Percentiles rank a stretch among this genome's conserved stretches.
phyloP scores from a whole-genome alignment of 2,797 vertebrate genomes.

The Acipenser transmontanus region DNA sequence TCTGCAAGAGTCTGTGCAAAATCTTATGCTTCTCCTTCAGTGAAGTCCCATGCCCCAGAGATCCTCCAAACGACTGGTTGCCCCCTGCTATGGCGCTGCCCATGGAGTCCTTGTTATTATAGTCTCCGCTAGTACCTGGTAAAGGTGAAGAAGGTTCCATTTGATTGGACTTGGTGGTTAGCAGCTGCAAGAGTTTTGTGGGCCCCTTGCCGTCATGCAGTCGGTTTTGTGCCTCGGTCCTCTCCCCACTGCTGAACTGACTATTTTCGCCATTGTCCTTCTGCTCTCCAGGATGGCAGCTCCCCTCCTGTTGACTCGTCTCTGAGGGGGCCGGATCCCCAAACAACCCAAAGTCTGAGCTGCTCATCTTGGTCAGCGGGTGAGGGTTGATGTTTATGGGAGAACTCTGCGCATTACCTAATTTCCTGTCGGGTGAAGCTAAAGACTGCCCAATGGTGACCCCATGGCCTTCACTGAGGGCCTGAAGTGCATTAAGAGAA shows the following conservation, averaged over 20 bases:
- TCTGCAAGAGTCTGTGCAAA: conserved; percentile 96
- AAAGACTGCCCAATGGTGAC: conserved; percentile 77
- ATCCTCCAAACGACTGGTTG: conserved; percentile 37
- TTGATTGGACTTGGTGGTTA: conserved; percentile 93
- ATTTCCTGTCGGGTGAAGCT: conserved; percentile 89
- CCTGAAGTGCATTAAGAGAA: conserved; percentile 92
- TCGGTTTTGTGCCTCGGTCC: conserved; percentile 68
- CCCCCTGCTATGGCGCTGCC: conserved; percentile 58
- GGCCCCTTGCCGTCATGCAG: conserved; percentile 87
- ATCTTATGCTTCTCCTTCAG: conserved; percentile 99
- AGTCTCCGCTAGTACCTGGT: conserved; percentile 62
- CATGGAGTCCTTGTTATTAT: conserved; percentile 70
- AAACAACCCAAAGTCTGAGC: conserved; percentile 72
- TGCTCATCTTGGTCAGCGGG: conserved; percentile 80
- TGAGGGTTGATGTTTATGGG: conserved; percentile 78
- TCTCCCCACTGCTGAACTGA: conserved; percentile 32
- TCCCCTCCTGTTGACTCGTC: conserved; percentile 60
- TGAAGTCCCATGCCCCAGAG: conserved; percentile 73
- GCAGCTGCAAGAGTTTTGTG: conserved; percentile 92
- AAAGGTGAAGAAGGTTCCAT: conserved; percentile 83
- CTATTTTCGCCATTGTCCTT: conserved; percentile 70
- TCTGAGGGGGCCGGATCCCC: conserved; percentile 66
- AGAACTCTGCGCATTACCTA: conserved; percentile 78
- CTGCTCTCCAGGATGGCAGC: conserved; percentile 66
- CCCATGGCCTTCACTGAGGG: conserved; percentile 89